Percentiles rank a stretch among this genome's conserved stretches.
Evolutionary conservation across 1,140 invertebrate genomes (phyloP).

Genomic region (Panagrolaimus sp.): DNA sequence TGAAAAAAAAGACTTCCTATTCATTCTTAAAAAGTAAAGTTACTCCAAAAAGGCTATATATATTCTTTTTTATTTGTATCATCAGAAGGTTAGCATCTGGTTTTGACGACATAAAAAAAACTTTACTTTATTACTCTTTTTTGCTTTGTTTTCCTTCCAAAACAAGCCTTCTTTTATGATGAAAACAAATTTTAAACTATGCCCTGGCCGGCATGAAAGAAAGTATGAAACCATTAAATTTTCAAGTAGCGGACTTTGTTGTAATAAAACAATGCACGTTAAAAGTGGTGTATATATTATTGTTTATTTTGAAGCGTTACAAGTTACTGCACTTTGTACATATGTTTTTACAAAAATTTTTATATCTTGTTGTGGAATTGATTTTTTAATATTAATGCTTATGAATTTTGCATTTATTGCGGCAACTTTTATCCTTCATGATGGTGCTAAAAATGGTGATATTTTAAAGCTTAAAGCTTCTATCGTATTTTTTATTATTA

Average conservation of each 20-base stretch:
- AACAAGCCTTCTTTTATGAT: background rate
- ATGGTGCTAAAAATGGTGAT: slow-evolving; percentile 2
- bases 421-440: background rate
- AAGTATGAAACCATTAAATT: background rate
- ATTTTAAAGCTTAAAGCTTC: background rate
- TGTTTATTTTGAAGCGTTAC: slow-evolving; percentile 11
- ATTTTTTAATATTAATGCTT: background rate
- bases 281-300: slow-evolving; percentile 8
- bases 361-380: background rate
- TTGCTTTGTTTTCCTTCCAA: no score
- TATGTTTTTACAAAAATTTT: slow-evolving; percentile 6
- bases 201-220: background rate
- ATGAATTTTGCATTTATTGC: background rate
- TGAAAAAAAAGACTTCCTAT: no score
- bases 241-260: slow-evolving; percentile 7
- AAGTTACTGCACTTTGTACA: background rate
- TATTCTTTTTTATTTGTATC: no score
- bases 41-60: no score
- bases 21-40: no score
- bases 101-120: no score
- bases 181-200: slow-evolving; percentile 9
- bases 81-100: no score
- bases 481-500: background rate
- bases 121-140: no score
- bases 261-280: slow-evolving; percentile 1